These are phyloP conservation scores for Uromys caudimaculatus DNA, from an alignment of 2,797 vertebrate genomes.

Conservation along the genomic window DNA sequence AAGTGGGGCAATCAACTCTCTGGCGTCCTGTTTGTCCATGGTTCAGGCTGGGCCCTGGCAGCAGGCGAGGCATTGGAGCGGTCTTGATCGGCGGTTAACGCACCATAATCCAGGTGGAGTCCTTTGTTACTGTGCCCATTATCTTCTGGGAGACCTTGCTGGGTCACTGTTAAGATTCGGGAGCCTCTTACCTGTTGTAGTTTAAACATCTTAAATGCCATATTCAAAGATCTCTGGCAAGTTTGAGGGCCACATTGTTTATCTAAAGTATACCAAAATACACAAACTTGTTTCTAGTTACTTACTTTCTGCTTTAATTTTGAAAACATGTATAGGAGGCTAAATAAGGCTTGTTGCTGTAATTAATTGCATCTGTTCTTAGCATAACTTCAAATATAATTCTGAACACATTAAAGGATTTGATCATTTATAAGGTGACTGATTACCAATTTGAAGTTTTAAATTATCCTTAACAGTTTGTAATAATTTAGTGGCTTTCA, in stretches of 20 bases:
- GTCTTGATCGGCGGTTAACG: not conserved
- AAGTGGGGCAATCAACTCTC: not conserved
- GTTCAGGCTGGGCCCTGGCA: not conserved
- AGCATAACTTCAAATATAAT: not conserved
- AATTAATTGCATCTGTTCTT: not conserved
- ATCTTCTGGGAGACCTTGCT: not conserved
- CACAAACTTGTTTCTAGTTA: not conserved
- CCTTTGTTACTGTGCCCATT: not conserved
- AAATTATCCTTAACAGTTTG: not conserved
- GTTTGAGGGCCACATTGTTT: not conserved
- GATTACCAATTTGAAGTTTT: not conserved
- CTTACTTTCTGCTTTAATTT: not conserved
- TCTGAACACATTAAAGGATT: not conserved
- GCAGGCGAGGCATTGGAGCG: not conserved
- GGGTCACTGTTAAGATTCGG: not conserved
- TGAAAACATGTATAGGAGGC: not conserved
- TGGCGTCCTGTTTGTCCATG: not conserved
- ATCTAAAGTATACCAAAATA: not conserved
- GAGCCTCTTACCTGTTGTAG: not conserved
- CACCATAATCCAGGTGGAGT: not conserved
- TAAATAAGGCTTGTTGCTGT: not conserved
- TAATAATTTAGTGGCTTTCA: not conserved
- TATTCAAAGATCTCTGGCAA: not conserved
- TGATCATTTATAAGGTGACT: not conserved
- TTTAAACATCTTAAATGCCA: not conserved